Evolutionary conservation across 2,797 vertebrate genomes (phyloP).

Genomic region (Loris lydekkerianus): DNA sequence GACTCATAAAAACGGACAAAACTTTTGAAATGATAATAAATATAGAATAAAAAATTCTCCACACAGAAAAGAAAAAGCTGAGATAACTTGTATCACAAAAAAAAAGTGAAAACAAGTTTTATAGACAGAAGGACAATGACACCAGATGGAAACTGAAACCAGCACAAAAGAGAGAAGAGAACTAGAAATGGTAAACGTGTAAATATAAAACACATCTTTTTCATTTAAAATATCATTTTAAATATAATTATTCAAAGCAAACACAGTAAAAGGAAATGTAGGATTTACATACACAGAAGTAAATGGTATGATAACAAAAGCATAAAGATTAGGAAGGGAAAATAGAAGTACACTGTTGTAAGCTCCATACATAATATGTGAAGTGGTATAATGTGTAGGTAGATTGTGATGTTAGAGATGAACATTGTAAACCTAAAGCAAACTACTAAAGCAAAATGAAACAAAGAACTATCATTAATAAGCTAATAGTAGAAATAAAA

Average conservation of each 20-base stretch:
- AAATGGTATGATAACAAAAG: background rate
- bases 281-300: background rate
- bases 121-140: background rate
- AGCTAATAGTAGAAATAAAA: background rate
- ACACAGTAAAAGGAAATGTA: background rate
- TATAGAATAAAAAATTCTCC: background rate
- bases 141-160: too few species aligned
- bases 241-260: background rate
- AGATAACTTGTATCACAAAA: background rate
- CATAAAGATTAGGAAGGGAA: background rate
- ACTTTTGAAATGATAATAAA: background rate
- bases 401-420: background rate
- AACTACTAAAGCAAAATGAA: background rate
- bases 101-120: background rate
- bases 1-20: too few species aligned
- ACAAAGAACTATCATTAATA: background rate
- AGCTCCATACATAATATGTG: background rate
- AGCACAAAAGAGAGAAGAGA: background rate
- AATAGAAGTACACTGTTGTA: background rate
- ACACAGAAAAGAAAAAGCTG: background rate
- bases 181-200: background rate
- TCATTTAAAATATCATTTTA: background rate
- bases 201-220: background rate
- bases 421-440: constrained; percentile 14
- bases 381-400: background rate